These are phyloP conservation scores for Capitulum mitella DNA, from an alignment of 2,888 invertebrate genomes.

Conservation along the genomic window DNA sequence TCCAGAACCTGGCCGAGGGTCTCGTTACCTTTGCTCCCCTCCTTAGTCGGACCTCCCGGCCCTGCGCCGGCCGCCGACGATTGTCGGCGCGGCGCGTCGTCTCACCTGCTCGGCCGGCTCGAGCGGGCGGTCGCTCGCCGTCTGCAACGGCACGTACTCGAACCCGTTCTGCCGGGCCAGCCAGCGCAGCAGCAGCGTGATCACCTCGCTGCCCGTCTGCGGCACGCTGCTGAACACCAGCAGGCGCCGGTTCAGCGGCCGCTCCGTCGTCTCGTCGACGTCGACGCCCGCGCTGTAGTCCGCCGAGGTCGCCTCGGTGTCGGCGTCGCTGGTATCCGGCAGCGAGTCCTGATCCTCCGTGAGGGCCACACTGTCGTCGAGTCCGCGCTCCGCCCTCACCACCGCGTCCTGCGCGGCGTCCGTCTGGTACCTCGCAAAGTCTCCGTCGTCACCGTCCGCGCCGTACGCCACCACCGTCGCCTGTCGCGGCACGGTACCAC, in stretches of 20 bases:
- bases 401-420: neutral
- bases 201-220: conserved; percentile 53
- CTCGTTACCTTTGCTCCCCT: too few species aligned
- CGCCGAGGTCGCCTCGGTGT: neutral
- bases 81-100: too few species aligned
- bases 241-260: conserved; percentile 46
- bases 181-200: conserved; percentile 54
- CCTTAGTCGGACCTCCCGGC: too few species aligned
- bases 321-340: too few species aligned
- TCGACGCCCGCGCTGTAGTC: neutral
- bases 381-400: too few species aligned
- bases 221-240: conserved; percentile 56
- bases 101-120: neutral
- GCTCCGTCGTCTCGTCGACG: neutral
- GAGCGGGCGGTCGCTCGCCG: neutral
- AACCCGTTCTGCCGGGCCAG: conserved; percentile 55
- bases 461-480: neutral
- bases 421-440: too few species aligned
- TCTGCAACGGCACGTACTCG: conserved; percentile 51
- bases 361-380: neutral
- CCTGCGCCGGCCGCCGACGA: too few species aligned
- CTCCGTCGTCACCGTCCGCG: neutral
- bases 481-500: neutral
- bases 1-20: too few species aligned
- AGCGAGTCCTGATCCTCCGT: neutral